A percentile compares a stretch with the other conserved stretches of the same genome.
phyloP scores from a whole-genome alignment of 1,140 invertebrate genomes.

The Pseudomyrmex concolor region DNA sequence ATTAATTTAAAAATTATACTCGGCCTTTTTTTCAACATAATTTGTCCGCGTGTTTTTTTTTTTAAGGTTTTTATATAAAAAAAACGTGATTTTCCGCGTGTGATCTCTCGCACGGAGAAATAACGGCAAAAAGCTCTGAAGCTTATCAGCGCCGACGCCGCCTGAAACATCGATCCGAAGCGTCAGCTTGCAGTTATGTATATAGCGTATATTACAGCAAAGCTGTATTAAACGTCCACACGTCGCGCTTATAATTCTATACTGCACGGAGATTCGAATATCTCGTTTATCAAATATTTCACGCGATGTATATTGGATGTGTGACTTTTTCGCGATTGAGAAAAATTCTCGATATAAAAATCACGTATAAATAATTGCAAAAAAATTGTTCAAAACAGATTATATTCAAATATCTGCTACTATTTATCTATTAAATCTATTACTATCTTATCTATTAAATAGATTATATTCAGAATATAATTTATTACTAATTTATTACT shows the following conservation, averaged over 20 bases:
- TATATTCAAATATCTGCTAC: no score
- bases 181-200: slow-evolving; percentile 84
- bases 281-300: slow-evolving; percentile 27
- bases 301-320: slow-evolving; percentile 3
- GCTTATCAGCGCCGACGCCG: slow-evolving; percentile 76
- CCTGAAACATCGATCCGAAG: slow-evolving; percentile 81
- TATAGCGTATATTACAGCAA: slow-evolving; percentile 71
- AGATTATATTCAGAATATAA: no score
- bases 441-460: no score
- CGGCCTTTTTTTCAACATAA: no score
- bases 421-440: no score
- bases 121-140: slow-evolving; percentile 54
- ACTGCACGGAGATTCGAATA: slow-evolving; percentile 21
- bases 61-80: no score
- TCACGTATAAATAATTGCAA: no score
- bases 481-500: no score
- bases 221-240: slow-evolving; percentile 67
- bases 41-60: no score
- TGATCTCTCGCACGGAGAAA: slow-evolving; percentile 40
- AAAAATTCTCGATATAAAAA: not conserved
- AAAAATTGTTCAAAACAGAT: no score
- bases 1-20: no score
- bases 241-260: slow-evolving; percentile 26
- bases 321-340: not conserved
- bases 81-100: slow-evolving; percentile 32